phyloP scores from a whole-genome alignment of 2,797 vertebrate genomes.

The Hozukius guyotensis region DNA sequence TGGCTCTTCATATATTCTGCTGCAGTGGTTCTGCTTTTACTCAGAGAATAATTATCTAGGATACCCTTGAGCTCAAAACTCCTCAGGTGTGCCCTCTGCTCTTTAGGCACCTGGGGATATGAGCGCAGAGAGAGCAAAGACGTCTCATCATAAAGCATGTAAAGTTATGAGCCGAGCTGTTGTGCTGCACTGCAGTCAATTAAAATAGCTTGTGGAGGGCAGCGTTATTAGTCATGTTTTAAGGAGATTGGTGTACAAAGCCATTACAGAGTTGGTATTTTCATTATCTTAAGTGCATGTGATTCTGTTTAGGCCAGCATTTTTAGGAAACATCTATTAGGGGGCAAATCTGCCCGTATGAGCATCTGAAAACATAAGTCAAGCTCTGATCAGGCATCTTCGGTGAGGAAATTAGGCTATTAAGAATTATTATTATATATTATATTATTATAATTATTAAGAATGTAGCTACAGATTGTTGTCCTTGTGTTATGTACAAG shows the following conservation, averaged over 20 bases:
- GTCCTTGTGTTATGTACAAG: constrained; percentile 7
- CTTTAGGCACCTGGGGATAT: constrained; percentile 39
- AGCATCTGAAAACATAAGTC: constrained; percentile 32
- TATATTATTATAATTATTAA: not conserved
- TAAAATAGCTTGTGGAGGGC: constrained; percentile 43
- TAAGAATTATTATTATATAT: not conserved
- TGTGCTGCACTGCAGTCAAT: constrained; percentile 54
- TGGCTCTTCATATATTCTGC: not conserved
- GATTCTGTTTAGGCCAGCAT: constrained; percentile 65
- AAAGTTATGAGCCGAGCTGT: constrained; percentile 46
- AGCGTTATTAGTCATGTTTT: constrained; percentile 41
- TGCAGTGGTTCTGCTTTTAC: constrained; percentile 13
- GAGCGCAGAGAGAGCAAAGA: constrained; percentile 47
- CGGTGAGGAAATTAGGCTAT: constrained; percentile 44
- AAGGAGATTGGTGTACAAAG: constrained; percentile 32
- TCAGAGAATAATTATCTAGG: constrained; percentile 39
- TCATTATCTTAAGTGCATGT: constrained; percentile 74
- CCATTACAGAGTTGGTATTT: constrained; percentile 54
- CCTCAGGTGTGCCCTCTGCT: constrained; percentile 50
- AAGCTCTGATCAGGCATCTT: constrained; percentile 17
- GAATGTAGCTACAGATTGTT: constrained; percentile 1
- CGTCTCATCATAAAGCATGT: constrained; percentile 54
- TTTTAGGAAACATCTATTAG: constrained; percentile 47
- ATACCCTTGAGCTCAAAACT: constrained; percentile 31
- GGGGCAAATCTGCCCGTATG: constrained; percentile 19